A percentile compares a stretch with the other conserved stretches of the same genome.
These are phyloP conservation scores for Drosophila hydei DNA, from an alignment of 1,140 invertebrate species.

Conservation along the genomic window DNA sequence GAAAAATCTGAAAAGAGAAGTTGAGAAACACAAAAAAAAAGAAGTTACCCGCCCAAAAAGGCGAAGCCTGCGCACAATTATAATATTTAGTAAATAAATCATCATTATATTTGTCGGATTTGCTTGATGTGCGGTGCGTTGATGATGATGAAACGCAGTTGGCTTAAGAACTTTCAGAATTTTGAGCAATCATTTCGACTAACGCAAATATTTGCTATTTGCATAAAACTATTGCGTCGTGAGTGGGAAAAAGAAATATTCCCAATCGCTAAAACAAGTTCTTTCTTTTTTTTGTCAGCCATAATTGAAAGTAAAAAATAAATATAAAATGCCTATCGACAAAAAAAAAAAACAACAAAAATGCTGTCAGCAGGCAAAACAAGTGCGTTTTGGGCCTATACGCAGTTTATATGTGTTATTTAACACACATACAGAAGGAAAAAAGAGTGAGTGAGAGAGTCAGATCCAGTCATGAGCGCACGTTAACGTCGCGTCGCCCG, in stretches of 20 bases:
- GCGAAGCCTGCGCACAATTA: slow-evolving; percentile 43
- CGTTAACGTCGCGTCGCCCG: slow-evolving; percentile 31
- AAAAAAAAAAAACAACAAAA: slow-evolving; percentile 34
- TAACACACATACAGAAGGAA: slow-evolving; percentile 49
- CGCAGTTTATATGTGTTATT: slow-evolving; percentile 51
- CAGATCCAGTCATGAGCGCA: slow-evolving; percentile 18
- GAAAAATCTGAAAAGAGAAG: slow-evolving; percentile 4
- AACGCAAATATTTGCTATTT: slow-evolving; percentile 31
- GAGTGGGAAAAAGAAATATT: slow-evolving; percentile 27
- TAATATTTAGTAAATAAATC: slow-evolving; percentile 70
- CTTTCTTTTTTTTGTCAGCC: slow-evolving; percentile 18
- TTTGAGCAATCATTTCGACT: slow-evolving; percentile 19
- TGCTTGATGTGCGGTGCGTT: slow-evolving; percentile 5
- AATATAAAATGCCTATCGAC: slow-evolving; percentile 41
- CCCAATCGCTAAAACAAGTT: slow-evolving; percentile 45
- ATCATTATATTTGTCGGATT: slow-evolving; percentile 58
- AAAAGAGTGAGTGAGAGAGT: slow-evolving; percentile 11
- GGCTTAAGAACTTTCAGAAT: slow-evolving; percentile 18
- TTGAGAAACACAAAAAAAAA: slow-evolving; percentile 21
- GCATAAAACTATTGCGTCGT: slow-evolving; percentile 73
- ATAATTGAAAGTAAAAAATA: slow-evolving; percentile 76
- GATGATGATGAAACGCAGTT: slow-evolving; percentile 26
- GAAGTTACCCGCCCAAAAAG: slow-evolving; percentile 13
- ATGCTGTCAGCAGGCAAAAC: slow-evolving; percentile 51
- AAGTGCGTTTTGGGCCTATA: slow-evolving; percentile 73